phyloP scores from a whole-genome alignment of 2,888 invertebrate species.

The Alentia gelatinosa region DNA sequence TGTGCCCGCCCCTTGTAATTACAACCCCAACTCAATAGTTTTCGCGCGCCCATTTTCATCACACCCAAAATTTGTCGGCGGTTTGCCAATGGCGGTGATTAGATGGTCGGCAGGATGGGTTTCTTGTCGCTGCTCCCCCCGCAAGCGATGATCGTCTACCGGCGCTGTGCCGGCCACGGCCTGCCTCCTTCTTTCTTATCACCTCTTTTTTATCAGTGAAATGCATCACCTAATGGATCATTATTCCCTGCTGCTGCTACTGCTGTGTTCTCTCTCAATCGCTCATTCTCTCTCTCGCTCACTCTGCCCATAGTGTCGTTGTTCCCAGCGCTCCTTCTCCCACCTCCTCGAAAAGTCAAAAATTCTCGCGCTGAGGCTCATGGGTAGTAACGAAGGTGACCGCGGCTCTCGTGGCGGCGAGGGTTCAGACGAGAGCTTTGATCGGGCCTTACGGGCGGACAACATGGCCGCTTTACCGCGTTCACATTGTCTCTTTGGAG shows the following conservation, averaged over 20 bases:
- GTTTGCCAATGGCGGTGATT: slow-evolving; percentile 30
- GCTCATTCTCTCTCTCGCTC: neutral
- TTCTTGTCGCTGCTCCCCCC: slow-evolving; percentile 26
- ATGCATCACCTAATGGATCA: slow-evolving; percentile 37
- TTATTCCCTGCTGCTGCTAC: slow-evolving; percentile 31
- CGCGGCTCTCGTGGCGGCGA: slow-evolving; percentile 34
- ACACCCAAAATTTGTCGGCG: slow-evolving; percentile 19
- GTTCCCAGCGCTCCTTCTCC: too few species aligned
- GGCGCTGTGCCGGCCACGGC: neutral
- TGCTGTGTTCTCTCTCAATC: neutral
- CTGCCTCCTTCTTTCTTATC: neutral
- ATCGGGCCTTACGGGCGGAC: slow-evolving; percentile 1
- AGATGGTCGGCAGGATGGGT: neutral
- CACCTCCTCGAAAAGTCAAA: slow-evolving; percentile 47
- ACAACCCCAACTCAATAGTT: slow-evolving; percentile 40
- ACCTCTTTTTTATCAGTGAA: slow-evolving; percentile 18
- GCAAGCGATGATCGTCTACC: slow-evolving; percentile 46
- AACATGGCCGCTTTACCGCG: slow-evolving; percentile 38
- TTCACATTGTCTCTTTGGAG: slow-evolving; percentile 10
- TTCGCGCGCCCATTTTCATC: slow-evolving; percentile 10
- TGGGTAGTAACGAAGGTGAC: slow-evolving; percentile 50
- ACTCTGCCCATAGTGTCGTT: neutral
- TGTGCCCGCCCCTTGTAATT: neutral
- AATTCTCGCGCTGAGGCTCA: slow-evolving; percentile 21
- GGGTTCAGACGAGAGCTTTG: slow-evolving; percentile 45